These are phyloP conservation scores for Callopanchax toddi DNA, from an alignment of 2,113 vertebrate genomes.

Conservation along the genomic window DNA sequence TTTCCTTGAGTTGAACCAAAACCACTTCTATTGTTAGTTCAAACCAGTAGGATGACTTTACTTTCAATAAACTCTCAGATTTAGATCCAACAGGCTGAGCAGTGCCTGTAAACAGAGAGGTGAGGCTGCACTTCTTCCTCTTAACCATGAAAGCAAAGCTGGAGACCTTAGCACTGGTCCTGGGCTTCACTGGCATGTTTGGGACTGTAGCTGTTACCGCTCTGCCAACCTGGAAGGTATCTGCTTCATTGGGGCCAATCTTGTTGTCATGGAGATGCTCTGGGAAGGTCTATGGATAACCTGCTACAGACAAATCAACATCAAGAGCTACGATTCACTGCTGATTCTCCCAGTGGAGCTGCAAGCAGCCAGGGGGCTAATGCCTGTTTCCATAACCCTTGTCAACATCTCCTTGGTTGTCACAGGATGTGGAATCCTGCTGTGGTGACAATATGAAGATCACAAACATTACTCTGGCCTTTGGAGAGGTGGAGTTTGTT, in stretches of 20 bases:
- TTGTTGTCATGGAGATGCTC: constrained; percentile 79
- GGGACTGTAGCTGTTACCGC: constrained; percentile 83
- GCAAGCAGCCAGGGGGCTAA: constrained; percentile 84
- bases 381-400: constrained; percentile 80
- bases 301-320: constrained; percentile 82
- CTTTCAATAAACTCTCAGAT: constrained; percentile 1
- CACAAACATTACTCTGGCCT: constrained; percentile 72
- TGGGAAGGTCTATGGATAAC: constrained; percentile 96
- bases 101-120: background rate
- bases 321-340: constrained; percentile 85
- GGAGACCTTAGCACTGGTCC: constrained; percentile 80
- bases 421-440: constrained; percentile 66
- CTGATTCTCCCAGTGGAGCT: constrained; percentile 82
- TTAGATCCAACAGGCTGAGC: background rate
- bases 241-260: constrained; percentile 86
- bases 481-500: constrained; percentile 71
- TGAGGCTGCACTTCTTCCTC: background rate
- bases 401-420: constrained; percentile 74
- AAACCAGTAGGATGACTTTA: constrained; percentile 61
- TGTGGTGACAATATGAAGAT: constrained; percentile 43
- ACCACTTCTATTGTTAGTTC: background rate
- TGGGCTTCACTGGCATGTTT: constrained; percentile 82
- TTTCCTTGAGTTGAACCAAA: background rate
- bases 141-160: constrained; percentile 57
- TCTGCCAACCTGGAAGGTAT: constrained; percentile 92